phyloP scores from a whole-genome alignment of 2,888 invertebrate species.

The Brachypalpus laphriformis region DNA sequence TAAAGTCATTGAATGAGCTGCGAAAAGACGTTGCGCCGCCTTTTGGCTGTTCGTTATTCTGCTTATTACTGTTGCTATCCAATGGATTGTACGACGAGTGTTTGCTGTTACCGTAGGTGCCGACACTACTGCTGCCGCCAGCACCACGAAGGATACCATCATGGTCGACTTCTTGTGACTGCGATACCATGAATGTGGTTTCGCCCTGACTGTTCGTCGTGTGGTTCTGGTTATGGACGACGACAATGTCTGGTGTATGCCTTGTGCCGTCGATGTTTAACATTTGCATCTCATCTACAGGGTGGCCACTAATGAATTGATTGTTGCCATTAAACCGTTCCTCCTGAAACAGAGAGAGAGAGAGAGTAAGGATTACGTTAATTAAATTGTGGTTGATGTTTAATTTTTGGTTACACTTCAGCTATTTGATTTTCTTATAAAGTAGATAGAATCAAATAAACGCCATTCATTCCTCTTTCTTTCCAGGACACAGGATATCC shows the following conservation, averaged over 20 bases:
- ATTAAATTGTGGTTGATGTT: constrained; percentile 37
- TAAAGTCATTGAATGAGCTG: constrained; percentile 81
- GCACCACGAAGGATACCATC: constrained; percentile 69
- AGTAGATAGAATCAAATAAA: not conserved
- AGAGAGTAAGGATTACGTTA: constrained; percentile 22
- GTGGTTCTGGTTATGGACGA: constrained; percentile 28
- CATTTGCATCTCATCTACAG: constrained; percentile 44
- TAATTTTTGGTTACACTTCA: not conserved
- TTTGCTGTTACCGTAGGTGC: constrained; percentile 20
- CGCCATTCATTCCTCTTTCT: not conserved
- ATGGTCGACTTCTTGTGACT: constrained; percentile 68
- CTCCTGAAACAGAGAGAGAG: constrained; percentile 33
- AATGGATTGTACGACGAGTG: constrained; percentile 24
- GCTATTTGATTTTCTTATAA: not conserved
- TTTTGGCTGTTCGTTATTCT: constrained; percentile 57
- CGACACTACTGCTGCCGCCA: constrained; percentile 21
- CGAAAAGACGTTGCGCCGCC: constrained; percentile 78
- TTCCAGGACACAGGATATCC: not conserved
- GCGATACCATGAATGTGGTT: constrained; percentile 49
- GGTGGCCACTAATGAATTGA: constrained; percentile 66
- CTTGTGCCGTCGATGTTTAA: constrained; percentile 51
- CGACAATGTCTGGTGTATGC: constrained; percentile 22
- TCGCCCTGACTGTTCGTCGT: constrained; percentile 54
- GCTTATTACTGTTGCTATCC: constrained; percentile 65
- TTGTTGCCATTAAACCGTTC: constrained; percentile 40